Evolutionary conservation across 2,797 vertebrate species (phyloP).

Genomic region (Hippoglossus hippoglossus): DNA sequence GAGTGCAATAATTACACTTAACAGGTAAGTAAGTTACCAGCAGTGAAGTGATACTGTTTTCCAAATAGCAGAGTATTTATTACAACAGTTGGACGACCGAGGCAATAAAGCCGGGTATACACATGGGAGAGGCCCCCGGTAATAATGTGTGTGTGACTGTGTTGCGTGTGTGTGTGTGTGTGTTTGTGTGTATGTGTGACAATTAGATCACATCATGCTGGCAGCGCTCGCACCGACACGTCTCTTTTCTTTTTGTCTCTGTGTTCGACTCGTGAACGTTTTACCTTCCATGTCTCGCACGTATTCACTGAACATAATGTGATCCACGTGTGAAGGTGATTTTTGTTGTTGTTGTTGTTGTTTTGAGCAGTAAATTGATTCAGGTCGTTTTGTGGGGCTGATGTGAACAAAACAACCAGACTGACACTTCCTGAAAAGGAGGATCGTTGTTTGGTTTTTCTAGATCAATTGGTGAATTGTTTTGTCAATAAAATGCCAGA

Average conservation of each 20-base stretch:
- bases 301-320: too few species aligned
- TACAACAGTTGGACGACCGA: slow-evolving; percentile 41
- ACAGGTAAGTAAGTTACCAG: slow-evolving; percentile 25
- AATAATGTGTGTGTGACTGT: slow-evolving; percentile 29
- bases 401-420: too few species aligned
- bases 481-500: too few species aligned
- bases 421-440: too few species aligned
- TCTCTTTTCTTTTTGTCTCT: neutral
- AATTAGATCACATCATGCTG: slow-evolving; percentile 5
- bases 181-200: neutral
- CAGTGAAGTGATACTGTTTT: slow-evolving; percentile 31
- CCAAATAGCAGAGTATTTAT: slow-evolving; percentile 54
- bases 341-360: too few species aligned
- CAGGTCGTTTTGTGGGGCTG: too few species aligned
- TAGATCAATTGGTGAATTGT: too few species aligned
- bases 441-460: too few species aligned
- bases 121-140: slow-evolving; percentile 41
- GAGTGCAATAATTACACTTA: slow-evolving; percentile 36
- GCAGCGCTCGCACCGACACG: neutral
- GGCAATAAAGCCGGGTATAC: slow-evolving; percentile 53
- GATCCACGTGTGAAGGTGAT: too few species aligned
- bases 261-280: neutral
- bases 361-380: too few species aligned
- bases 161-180: neutral
- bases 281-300: too few species aligned